These are phyloP conservation scores for Spialia ferax DNA, from an alignment of 2,888 invertebrate genomes.

Conservation along the genomic window DNA sequence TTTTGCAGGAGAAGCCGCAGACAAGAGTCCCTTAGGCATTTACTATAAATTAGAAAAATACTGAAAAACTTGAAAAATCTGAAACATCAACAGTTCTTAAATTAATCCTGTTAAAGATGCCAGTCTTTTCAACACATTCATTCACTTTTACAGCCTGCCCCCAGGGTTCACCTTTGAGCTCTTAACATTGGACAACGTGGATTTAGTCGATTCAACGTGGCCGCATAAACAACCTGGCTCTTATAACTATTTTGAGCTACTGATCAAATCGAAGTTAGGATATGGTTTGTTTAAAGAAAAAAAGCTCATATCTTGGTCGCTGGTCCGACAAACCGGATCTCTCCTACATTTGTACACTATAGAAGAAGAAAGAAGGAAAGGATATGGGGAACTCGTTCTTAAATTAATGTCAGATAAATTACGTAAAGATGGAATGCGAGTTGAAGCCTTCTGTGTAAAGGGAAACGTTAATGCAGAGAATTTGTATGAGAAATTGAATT, in stretches of 20 bases:
- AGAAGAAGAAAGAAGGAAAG: conserved; percentile 47
- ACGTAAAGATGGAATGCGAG: conserved; percentile 31
- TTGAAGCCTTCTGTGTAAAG: conserved; percentile 41
- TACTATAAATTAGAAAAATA: no score
- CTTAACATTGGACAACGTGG: conserved; percentile 55
- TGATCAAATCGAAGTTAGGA: conserved; percentile 46
- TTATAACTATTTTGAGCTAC: conserved; percentile 44
- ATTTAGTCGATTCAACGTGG: conserved; percentile 60
- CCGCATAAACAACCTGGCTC: conserved; percentile 57
- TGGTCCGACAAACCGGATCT: conserved; percentile 51
- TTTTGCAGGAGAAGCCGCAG: no score
- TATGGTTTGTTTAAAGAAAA: conserved; percentile 49
- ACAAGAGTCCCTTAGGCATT: no score
- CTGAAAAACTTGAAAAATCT: no score
- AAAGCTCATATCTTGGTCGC: conserved; percentile 49
- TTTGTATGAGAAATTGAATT: conserved; percentile 42
- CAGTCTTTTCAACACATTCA: no score
- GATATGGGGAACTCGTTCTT: conserved; percentile 43
- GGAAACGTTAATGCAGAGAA: conserved; percentile 40
- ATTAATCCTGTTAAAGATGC: no score
- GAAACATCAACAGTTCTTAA: no score
- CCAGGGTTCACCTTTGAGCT: conserved; percentile 51
- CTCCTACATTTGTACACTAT: conserved; percentile 49
- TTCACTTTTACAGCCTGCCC: conserved; percentile 59
- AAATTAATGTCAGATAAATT: conserved; percentile 42